Conservation (phyloP, 2,888 invertebrate genomes). For the Crematogaster levior region DNA sequence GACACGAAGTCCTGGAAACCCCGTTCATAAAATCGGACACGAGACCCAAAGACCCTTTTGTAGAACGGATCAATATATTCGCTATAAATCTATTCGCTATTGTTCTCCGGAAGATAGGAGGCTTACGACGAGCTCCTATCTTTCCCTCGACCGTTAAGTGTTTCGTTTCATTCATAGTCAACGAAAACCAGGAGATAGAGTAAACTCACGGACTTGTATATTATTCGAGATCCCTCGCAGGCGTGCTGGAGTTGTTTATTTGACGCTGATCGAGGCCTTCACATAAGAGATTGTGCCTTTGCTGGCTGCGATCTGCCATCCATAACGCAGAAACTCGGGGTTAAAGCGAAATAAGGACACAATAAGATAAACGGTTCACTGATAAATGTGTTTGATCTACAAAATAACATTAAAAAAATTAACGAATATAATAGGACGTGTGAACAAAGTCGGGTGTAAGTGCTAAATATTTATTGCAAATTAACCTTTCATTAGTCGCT, state of each 20-base stretch:
- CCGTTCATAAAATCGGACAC: constrained; percentile 34
- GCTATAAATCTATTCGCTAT: constrained; percentile 57
- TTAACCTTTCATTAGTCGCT: too few relatives aligned
- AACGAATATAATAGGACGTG: too few relatives aligned
- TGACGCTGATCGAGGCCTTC: neutral
- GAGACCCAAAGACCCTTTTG: neutral
- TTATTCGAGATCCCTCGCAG: neutral
- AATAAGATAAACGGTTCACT: neutral
- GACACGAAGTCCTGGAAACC: neutral
- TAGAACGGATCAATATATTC: neutral
- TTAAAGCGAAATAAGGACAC: neutral
- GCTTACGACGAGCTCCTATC: neutral
- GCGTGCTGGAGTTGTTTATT: neutral
- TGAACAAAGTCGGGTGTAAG: too few relatives aligned
- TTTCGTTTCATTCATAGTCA: neutral
- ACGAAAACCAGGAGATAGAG: neutral
- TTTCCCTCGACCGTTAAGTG: neutral
- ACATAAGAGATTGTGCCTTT: neutral
- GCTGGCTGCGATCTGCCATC: neutral
- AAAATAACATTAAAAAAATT: neutral
- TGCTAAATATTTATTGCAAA: too few relatives aligned
- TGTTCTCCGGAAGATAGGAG: constrained; percentile 32
- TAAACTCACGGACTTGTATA: neutral
- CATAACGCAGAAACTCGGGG: neutral
- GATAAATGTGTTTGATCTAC: neutral